These are phyloP conservation scores for Nematolebias whitei DNA, from an alignment of 2,113 vertebrate species.

Conservation along the genomic window DNA sequence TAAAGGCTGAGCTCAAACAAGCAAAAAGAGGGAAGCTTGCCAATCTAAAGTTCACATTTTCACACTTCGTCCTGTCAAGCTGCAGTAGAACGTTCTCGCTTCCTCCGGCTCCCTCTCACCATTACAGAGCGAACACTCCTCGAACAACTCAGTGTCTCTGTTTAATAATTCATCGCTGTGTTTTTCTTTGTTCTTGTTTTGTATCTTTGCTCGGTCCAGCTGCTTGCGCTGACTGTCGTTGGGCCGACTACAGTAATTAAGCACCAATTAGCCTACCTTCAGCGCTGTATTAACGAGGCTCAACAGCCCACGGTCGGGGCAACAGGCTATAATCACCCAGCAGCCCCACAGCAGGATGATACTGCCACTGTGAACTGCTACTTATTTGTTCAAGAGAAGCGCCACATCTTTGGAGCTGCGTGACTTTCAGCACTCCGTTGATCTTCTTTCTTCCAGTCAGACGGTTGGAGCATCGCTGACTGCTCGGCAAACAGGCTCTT, in stretches of 20 bases:
- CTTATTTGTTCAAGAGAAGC: conserved; percentile 40
- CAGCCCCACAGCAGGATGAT: conserved; percentile 62
- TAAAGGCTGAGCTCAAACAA: conserved; percentile 20
- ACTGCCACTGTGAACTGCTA: conserved; percentile 50
- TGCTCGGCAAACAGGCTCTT: conserved; percentile 30
- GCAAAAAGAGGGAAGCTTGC: conserved; percentile 18
- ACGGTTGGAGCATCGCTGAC: conserved; percentile 16
- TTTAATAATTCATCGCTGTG: conserved; percentile 42
- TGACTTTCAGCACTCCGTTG: conserved; percentile 27
- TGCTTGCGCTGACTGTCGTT: conserved; percentile 68
- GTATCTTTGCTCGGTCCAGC: conserved; percentile 61
- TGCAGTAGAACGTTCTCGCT: conserved; percentile 42
- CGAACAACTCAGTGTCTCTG: conserved; percentile 42
- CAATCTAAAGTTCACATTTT: conserved; percentile 61
- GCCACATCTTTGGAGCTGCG: conserved; percentile 25
- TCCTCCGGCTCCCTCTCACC: conserved; percentile 55
- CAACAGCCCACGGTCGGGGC: conserved; percentile 46
- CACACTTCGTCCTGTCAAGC: conserved; percentile 54
- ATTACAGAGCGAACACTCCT: conserved; percentile 61
- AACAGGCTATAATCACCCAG: conserved; percentile 68
- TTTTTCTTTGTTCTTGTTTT: conserved; percentile 25
- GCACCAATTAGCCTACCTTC: conserved; percentile 77
- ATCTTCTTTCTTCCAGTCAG: conserved; percentile 45
- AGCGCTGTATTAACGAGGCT: conserved; percentile 67
- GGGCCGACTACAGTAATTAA: conserved; percentile 75